Base-by-base conservation (phyloP, 2,797 vertebrate genomes). In the Phalloptychus januarius region DNA sequence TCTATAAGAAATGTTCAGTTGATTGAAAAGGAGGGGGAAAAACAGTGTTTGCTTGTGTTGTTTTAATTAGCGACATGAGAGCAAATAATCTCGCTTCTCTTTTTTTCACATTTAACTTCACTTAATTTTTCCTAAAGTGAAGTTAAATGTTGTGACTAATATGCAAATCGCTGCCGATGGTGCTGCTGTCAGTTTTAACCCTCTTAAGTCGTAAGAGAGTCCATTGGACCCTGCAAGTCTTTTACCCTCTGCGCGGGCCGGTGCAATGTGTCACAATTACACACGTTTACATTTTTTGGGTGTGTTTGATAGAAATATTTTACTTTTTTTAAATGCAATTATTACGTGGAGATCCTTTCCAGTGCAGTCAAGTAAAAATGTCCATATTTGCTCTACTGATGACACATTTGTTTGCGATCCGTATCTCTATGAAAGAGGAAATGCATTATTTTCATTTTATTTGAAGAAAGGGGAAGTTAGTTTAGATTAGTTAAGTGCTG, bases 321-420 rank as follows among this genome's bases (percentile, higher is more conserved):
- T 44, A 44, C 42, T 40, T 44, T 11, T 40, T 44, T 44, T 44
- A 2, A 44, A 44, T 44, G 12, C 42, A 44, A 44, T 44, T 44
- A 44, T 72, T 73, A 77, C 7, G 2, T 65, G 23, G 7, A 36
- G 2, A 48, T 69, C 2, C 52, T 69, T 85, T 78, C 15, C 78
- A 73, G 72, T 36, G 42, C 67, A 83, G 54, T 83, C 76, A 76
- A 61, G 71, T 73, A 7, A 65, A 38, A 65, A 65, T 79, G 33
- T 23, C 52, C 33, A 65, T 50, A 67, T 82, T 76, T 65, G 58
- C 45, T 20, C 23, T n/a, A 76, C 40, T 52, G 10, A 58, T 72
- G 65, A 44, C 48, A 56, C 58, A 70, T 7, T 67, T 40, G 48
- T 74, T 58, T 72, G 18, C 45, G 50, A 65, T 50, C 15, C 58